These are phyloP conservation scores for Arrhamphus sclerolepis DNA, from an alignment of 2,797 vertebrate species.

Conservation along the genomic window DNA sequence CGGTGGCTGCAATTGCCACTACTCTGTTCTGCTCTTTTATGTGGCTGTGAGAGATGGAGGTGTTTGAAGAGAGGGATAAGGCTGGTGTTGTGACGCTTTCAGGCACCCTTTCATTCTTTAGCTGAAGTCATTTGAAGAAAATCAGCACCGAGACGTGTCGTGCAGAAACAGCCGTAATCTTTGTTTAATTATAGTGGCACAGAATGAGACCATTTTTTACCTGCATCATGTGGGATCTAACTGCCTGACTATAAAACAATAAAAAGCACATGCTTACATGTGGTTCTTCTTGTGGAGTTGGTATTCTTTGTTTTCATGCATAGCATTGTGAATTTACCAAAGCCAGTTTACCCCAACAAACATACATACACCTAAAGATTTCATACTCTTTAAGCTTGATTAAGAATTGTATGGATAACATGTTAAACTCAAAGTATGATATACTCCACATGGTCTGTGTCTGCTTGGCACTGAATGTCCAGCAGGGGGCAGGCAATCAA, in stretches of 20 bases:
- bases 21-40: conserved; percentile 69
- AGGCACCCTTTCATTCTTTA: conserved; percentile 43
- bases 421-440: conserved; percentile 29
- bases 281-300: conserved; percentile 14
- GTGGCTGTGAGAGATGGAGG: conserved; percentile 69
- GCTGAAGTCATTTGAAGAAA: conserved; percentile 58
- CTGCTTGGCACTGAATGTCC: conserved; percentile 50
- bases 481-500: conserved; percentile 70
- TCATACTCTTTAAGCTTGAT: conserved; percentile 38
- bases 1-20: conserved; percentile 55
- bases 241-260: conserved; percentile 4
- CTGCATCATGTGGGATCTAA: conserved; percentile 26
- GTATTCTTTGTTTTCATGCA: conserved; percentile 30
- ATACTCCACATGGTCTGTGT: conserved; percentile 9
- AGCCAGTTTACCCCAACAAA: conserved; percentile 3
- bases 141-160: conserved; percentile 24
- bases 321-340: conserved; percentile 14
- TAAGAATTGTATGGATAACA: conserved; percentile 32
- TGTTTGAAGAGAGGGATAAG: conserved; percentile 75
- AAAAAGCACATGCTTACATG: conserved; percentile 15
- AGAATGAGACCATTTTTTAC: conserved; percentile 6
- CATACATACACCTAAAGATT: conserved; percentile 20
- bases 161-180: conserved; percentile 36
- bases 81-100: conserved; percentile 54
- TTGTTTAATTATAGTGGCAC: conserved; percentile 54